Conservation (phyloP, 2,888 invertebrate species). For the Cheilosia scutellata region DNA sequence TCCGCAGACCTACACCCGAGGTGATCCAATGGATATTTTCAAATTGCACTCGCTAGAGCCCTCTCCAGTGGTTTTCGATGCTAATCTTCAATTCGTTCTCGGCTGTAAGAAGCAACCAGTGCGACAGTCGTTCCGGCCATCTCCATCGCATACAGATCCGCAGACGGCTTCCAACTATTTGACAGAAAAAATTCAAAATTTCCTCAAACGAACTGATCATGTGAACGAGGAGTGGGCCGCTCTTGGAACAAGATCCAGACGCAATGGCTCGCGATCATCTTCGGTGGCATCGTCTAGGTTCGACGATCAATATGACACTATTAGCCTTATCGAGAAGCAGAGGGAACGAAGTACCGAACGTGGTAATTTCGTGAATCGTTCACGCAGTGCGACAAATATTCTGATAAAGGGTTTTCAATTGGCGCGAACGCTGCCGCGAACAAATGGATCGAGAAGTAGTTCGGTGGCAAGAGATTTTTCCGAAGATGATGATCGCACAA, state of each 20-base stretch:
- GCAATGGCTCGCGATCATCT: slow-evolving; percentile 76
- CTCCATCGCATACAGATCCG: slow-evolving; percentile 91
- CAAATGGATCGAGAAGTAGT: slow-evolving; percentile 82
- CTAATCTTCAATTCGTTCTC: slow-evolving; percentile 91
- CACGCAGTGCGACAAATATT: slow-evolving; percentile 92
- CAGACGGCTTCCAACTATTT: slow-evolving; percentile 91
- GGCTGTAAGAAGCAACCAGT: slow-evolving; percentile 90
- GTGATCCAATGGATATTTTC: slow-evolving; percentile 85
- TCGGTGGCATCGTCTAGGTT: slow-evolving; percentile 78
- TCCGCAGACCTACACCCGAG: slow-evolving; percentile 86
- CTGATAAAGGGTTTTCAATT: slow-evolving; percentile 93
- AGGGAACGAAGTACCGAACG: slow-evolving; percentile 82
- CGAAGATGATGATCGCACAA: slow-evolving; percentile 87
- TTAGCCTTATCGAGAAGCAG: slow-evolving; percentile 83
- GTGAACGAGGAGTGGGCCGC: slow-evolving; percentile 94
- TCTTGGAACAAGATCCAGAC: slow-evolving; percentile 86
- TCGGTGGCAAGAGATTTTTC: slow-evolving; percentile 81
- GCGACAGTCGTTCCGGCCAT: slow-evolving; percentile 88
- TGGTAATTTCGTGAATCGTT: slow-evolving; percentile 85
- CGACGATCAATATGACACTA: slow-evolving; percentile 82
- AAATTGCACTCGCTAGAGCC: slow-evolving; percentile 89
- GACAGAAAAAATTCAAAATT: slow-evolving; percentile 91
- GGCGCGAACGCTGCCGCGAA: slow-evolving; percentile 84
- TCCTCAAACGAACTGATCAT: slow-evolving; percentile 93
- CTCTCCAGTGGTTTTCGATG: slow-evolving; percentile 92